A percentile compares a stretch with the other conserved stretches of the same genome.
Conservation (phyloP, 2,113 vertebrate genomes). For the Saimiri boliviensis region DNA sequence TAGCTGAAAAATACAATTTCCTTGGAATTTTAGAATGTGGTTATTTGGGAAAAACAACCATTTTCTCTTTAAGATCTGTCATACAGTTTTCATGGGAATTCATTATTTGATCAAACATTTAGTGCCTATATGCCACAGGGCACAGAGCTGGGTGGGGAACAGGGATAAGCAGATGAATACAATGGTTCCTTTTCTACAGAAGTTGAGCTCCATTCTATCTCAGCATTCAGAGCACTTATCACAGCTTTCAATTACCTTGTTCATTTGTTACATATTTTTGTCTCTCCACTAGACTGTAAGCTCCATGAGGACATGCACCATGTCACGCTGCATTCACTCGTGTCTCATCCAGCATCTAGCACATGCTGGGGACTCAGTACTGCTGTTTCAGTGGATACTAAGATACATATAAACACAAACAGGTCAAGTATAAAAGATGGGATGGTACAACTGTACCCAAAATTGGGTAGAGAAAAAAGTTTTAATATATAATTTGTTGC, state of each 20-base stretch:
- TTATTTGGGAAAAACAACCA: conserved; percentile 40
- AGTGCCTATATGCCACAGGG: too few relatives aligned
- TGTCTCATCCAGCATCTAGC: neutral
- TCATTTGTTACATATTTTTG: neutral
- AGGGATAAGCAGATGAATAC: neutral
- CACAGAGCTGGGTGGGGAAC: neutral
- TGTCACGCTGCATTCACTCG: neutral
- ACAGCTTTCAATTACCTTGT: neutral
- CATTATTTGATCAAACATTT: neutral
- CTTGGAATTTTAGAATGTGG: conserved; percentile 40
- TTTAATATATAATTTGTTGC: neutral
- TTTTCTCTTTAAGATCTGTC: conserved; percentile 14
- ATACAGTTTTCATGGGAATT: neutral
- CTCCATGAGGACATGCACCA: neutral
- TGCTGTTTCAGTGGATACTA: neutral
- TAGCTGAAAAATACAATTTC: conserved; percentile 39
- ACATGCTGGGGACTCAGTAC: neutral
- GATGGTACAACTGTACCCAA: neutral
- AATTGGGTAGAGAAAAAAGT: neutral
- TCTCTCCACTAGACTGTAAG: neutral
- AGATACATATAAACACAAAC: neutral
- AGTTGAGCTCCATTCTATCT: neutral
- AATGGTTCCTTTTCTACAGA: neutral
- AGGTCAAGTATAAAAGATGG: neutral
- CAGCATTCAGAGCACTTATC: neutral